Base-by-base conservation (phyloP, 2,797 vertebrate genomes). In the Brachyrhaphis roseni region DNA sequence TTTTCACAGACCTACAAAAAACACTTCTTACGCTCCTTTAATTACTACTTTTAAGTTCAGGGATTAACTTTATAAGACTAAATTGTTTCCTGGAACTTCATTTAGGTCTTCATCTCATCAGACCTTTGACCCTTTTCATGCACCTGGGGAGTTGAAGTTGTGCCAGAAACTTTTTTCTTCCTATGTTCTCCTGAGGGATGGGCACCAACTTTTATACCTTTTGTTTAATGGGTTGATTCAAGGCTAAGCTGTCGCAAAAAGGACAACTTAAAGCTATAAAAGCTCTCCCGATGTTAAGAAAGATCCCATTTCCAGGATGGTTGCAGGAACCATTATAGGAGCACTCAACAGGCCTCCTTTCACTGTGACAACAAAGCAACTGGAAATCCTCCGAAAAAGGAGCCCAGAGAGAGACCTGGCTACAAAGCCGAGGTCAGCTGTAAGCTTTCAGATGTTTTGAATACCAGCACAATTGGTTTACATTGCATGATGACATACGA, bases 381-480 rank as follows among this genome's bases (percentile, higher is more conserved):
- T 16, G 72, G 81, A 90, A 81, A 81, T 81, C 82, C 66, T 79
- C 46, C 76, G 39, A 64, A 77, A 75, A 81, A 77, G 70, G 57
- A 79, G 68, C 74, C 53, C 72, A 47, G 41, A 77, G 78, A 74
- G 75, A 83, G 49, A 62, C 62, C 68, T 45, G 1, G 84, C 85
- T 87, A 81, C 82, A 81, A 88, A 88, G 84, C 6, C 16, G 78
- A 83, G 81, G 83, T 90, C 87, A 88, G 87, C 82, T 82, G 83
- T 79, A 62, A 87, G 86, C 74, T 75, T 41, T 86, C 73, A 82
- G 84, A 86, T 81, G 83, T 79, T 76, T 74, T 68, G 55, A 83
- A 81, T 76, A 41, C 36, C n/a, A 15, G 84, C 80, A 88, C 84
- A 83, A 84, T 77, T 23, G 4, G 88, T 93, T 91, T 91, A 93